phyloP scores from a whole-genome alignment of 2,888 invertebrate genomes.

The Drosophila antonietae region DNA sequence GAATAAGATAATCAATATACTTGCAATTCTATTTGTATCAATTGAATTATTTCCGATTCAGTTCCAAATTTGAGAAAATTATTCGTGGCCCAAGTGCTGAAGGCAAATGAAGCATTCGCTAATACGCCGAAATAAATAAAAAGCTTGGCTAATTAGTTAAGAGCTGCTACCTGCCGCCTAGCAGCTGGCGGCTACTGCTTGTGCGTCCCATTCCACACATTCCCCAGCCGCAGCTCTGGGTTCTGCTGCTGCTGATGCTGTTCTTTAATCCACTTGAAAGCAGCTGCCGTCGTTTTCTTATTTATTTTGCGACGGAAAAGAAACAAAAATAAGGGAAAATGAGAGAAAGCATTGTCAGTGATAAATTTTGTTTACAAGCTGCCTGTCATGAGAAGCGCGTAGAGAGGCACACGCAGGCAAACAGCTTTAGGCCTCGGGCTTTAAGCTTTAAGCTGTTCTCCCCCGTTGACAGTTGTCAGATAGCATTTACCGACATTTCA shows the following conservation, averaged over 20 bases:
- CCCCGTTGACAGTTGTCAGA: slow-evolving; percentile 51
- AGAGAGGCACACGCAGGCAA: slow-evolving; percentile 30
- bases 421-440: slow-evolving; percentile 29
- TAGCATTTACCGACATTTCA: slow-evolving; percentile 25
- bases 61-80: slow-evolving; percentile 3
- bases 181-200: slow-evolving; percentile 2
- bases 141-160: slow-evolving; percentile 56
- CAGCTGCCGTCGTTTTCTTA: slow-evolving; percentile 55
- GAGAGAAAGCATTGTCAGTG: slow-evolving; percentile 48
- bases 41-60: slow-evolving; percentile 1
- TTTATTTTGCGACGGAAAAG: slow-evolving; percentile 32
- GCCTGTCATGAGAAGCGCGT: slow-evolving; percentile 43
- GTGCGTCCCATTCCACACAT: background rate
- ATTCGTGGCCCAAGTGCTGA: slow-evolving; percentile 12
- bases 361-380: slow-evolving; percentile 65
- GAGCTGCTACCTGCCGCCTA: slow-evolving; percentile 45
- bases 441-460: slow-evolving; percentile 34
- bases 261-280: slow-evolving; percentile 57
- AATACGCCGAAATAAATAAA: slow-evolving; percentile 43
- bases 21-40: background rate
- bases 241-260: background rate
- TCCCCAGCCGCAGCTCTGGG: background rate
- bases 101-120: slow-evolving; percentile 29
- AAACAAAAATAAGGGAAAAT: background rate
- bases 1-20: background rate